Conservation (phyloP, 2,888 invertebrate genomes). For the Macrosoma leucophasiata region DNA sequence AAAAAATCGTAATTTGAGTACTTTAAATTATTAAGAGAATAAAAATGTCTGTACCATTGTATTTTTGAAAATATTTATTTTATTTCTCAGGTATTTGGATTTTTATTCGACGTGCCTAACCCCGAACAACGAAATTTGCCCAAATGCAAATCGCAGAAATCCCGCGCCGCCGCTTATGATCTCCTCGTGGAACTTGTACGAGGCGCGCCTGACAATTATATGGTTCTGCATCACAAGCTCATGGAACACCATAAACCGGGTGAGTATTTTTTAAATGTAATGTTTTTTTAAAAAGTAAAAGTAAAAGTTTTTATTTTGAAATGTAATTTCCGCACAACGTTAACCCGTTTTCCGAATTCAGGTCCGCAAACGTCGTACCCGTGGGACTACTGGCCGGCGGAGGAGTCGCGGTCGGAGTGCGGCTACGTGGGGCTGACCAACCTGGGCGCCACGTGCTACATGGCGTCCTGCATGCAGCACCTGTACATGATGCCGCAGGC, state of each 20-base stretch:
- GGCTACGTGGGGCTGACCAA: constrained; percentile 97
- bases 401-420: constrained; percentile 94
- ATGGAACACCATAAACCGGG: constrained; percentile 90
- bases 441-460: constrained; percentile 96
- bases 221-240: constrained; percentile 86
- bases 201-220: constrained; percentile 90
- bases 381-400: constrained; percentile 99
- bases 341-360: too few species aligned
- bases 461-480: constrained; percentile 98
- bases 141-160: constrained; percentile 93
- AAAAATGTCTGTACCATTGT: too few species aligned
- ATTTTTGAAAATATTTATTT: too few species aligned
- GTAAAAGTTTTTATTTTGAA: too few species aligned
- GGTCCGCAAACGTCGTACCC: constrained; percentile 90
- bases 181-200: constrained; percentile 91
- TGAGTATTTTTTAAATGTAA: constrained; percentile 37
- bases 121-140: constrained; percentile 90
- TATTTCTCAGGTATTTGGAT: constrained; percentile 83
- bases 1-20: too few species aligned
- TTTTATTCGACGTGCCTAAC: constrained; percentile 92
- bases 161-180: constrained; percentile 93
- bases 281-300: too few species aligned
- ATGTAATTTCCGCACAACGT: too few species aligned
- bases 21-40: too few species aligned
- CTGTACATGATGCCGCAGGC: constrained; percentile 98